Base-by-base conservation (phyloP, 2,113 vertebrate genomes). In the Lutjanus erythropterus region DNA sequence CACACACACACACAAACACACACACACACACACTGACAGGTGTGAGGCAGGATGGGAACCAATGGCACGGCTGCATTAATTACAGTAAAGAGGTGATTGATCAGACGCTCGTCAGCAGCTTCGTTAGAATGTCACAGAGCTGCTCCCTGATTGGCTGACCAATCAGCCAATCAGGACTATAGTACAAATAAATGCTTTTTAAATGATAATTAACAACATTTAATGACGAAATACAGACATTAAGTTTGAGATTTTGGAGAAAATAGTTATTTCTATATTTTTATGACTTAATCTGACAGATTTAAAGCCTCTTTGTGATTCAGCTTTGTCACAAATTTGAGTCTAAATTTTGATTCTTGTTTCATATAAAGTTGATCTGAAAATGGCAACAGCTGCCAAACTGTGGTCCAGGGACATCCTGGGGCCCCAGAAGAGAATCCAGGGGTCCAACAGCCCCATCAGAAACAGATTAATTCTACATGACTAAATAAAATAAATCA, bases 41-140 rank as follows among this genome's bases (percentile, higher is more conserved):
- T 92, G 87, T 87, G 62, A 65, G 56, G 69, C 64, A 74, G 35
- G 65, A 79, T 62, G 84, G 66, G 75, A 81, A 71, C 71, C 86
- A 89, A 92, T 88, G 42, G 58, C 58, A 74, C 60, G 0, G 18
- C 78, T 33, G 78, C 41, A 60, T 78, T 90, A 92, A 93, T 93
- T 88, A 92, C 77, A 75, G 81, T 2, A 7, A 73, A 14, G 64
- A 62, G 29, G 21, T 73, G 56, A 84, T 53, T 70, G 71, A 88
- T 76, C 70, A 68, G 29, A 31, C 23, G 49, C 58, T 81, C 27
- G 12, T 81, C n/a, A 31, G 39, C 23, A 0, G 18, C 59, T 35
- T 76, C 18, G 3, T 81, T 50, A 50, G 21, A 61, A n/a, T 8
- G 9, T 81, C 77, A 78, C 52, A 50, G 60, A 64, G n/a, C 33